These are phyloP conservation scores for Heliangelus exortis DNA, from an alignment of 2,797 vertebrate genomes.

Conservation along the genomic window DNA sequence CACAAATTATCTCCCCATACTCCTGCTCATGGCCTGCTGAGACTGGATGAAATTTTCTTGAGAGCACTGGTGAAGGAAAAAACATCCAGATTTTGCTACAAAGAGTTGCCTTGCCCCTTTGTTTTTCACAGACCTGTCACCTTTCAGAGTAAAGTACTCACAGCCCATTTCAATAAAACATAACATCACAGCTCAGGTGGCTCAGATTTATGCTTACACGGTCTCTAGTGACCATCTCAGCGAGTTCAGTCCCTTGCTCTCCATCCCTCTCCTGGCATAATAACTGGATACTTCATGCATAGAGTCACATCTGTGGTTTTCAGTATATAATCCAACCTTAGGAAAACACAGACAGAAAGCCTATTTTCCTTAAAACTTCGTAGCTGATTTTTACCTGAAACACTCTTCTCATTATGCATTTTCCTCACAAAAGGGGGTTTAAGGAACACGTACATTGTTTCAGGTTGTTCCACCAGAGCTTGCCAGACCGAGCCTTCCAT, in stretches of 20 bases:
- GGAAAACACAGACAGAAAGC: not conserved
- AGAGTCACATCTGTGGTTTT: not conserved
- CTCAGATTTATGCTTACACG: not conserved
- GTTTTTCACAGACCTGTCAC: not conserved
- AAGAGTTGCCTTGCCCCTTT: not conserved
- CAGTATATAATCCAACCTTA: not conserved
- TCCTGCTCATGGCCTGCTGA: not conserved
- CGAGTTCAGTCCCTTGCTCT: not conserved
- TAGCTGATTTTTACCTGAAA: not conserved
- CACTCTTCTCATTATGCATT: not conserved
- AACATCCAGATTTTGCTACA: not conserved
- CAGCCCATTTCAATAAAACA: not conserved
- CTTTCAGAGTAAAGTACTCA: not conserved
- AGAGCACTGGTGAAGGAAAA: not conserved
- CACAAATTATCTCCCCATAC: not conserved
- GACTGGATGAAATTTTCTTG: not conserved
- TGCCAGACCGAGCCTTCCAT: not conserved
- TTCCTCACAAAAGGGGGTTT: not conserved
- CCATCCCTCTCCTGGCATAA: not conserved
- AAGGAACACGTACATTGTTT: not conserved
- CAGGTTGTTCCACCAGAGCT: not conserved
- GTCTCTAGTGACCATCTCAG: not conserved
- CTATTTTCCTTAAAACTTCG: not conserved
- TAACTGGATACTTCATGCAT: not conserved
- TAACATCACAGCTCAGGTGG: not conserved